Evolutionary conservation across 1,140 invertebrate species (phyloP), one percentile per base, ranked within the genome.

Genomic region (Alviniconcha marisindica): DNA sequence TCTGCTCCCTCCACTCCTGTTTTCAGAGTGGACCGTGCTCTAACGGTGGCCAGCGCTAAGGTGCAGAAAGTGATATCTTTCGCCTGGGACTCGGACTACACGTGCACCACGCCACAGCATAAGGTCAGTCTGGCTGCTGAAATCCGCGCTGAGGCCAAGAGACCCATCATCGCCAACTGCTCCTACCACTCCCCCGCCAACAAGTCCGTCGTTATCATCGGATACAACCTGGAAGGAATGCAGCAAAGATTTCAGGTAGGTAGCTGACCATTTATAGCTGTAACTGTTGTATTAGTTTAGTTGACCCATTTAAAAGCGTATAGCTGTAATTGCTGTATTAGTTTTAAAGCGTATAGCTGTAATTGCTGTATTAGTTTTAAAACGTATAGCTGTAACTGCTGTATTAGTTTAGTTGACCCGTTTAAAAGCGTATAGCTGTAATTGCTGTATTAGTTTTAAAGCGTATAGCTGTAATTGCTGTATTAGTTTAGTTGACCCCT

Each of bases 21-120:
- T 7, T 56, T n/a, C 60, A 85, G 91, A 66, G 60, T 91, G 33
- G 91, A 91, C 78, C 63, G 73, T 24, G 86, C 86, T 0, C 40
- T 91, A 14, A 84, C 86, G 18, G 85, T 77, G 12, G 88, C 86
- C 7, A 88, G 89, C 3, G 83, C 87, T 21, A 40, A 60, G 18
- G 85, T 88, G 1, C 87, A 89, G 54, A 91, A 91, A 71, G 84
- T 90, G 12, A 84, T 87, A 5, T 77, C 88, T 1, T 88, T 90
- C 38, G 87, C 90, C 15, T 91, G 89, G 88, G 89, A 91, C 82
- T 84, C 90, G 2, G 77, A 88, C 66, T 91, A 86, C 76, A 89
- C 86, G 0, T 91, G 90, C 77, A 87, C 54, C 5, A 88, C 89
- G 3, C 79, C 83, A 36, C 76, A 79, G n/a, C 81, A 86, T 18